Evolutionary conservation across 2,113 vertebrate species (phyloP).

Genomic region (Mastomys coucha): DNA sequence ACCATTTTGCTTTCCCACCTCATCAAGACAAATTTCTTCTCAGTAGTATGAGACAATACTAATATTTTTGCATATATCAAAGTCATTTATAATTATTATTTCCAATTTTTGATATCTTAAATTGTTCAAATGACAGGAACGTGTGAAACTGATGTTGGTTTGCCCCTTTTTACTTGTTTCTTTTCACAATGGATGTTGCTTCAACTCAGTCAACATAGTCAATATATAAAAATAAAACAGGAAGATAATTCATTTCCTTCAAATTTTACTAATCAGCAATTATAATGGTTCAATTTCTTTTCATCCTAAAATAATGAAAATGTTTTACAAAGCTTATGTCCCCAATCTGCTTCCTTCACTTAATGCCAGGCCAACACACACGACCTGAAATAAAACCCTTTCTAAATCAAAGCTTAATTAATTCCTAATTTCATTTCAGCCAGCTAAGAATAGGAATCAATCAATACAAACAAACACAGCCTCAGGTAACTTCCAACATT

Average conservation of each 20-base stretch:
- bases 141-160: not conserved
- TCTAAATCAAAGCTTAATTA: slow-evolving; percentile 69
- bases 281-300: not conserved
- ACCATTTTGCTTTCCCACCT: not conserved
- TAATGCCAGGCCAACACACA: slow-evolving; percentile 29
- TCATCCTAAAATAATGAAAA: slow-evolving; percentile 16
- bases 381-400: not conserved
- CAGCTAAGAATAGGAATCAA: slow-evolving; percentile 40
- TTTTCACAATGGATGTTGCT: not conserved
- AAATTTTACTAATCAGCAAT: slow-evolving; percentile 41
- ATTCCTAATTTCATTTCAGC: slow-evolving; percentile 57
- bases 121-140: not conserved
- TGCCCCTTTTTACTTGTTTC: not conserved
- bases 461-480: slow-evolving; percentile 54
- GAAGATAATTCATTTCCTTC: slow-evolving; percentile 14
- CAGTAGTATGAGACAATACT: not conserved
- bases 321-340: not conserved
- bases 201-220: not conserved
- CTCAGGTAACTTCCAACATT: slow-evolving; percentile 50
- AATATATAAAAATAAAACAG: not conserved
- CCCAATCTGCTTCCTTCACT: slow-evolving; percentile 55
- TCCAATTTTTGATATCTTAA: slow-evolving; percentile 14
- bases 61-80: not conserved
- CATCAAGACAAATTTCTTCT: slow-evolving; percentile 33
- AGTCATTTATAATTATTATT: not conserved